Base-by-base conservation (phyloP, 2,113 vertebrate genomes). In the Lipophrys pholis region DNA sequence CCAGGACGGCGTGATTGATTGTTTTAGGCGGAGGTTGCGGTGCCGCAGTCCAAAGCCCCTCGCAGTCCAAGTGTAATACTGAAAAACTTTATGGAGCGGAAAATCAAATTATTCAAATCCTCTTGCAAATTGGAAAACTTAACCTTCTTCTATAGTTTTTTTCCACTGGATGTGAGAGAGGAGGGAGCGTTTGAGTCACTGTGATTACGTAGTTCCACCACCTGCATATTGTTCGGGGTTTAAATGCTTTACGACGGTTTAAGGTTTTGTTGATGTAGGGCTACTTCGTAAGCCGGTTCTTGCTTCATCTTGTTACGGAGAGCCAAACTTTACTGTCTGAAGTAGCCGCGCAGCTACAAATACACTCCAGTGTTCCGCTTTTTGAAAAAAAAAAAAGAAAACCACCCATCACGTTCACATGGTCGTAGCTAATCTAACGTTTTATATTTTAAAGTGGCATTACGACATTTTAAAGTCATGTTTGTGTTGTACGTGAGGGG, bases 21-120 rank as follows among this genome's bases (percentile, higher is more conserved):
- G 45, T 59, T 58, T 75, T 45, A 69, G 81, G 81, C 15, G 50
- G 81, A 56, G 77, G 66, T 30, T 56, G 5, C 4, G 7, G 6
- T 17, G 12, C 11, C 48, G 46, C 17, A 0, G 57, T 55, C 56
- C 53, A 67, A 58, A 69, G 50, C 12, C 11, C 8, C 21, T 50
- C 57, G 12, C 0, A 1, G 21, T 55, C 68, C 55, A 21, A 40
- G 6, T 17, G 61, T 62, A 64, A 58, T 17, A 49, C 45, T 48
- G 46, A 58, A 50, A 12, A 63, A 38, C n/a, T 70, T 62, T 45
- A 81, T 62, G 52, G 15, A 69, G 65, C 41, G 59, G 72, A 80
- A 82, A 79, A 76, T 75, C 5, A 8, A 67, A 87, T 71, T 1
- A 6, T 71, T 17, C 6, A 49, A 49, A 61, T 57, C 1, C 38